Conservation (phyloP, 2,113 vertebrate species). For the Coregonus clupeaformis region DNA sequence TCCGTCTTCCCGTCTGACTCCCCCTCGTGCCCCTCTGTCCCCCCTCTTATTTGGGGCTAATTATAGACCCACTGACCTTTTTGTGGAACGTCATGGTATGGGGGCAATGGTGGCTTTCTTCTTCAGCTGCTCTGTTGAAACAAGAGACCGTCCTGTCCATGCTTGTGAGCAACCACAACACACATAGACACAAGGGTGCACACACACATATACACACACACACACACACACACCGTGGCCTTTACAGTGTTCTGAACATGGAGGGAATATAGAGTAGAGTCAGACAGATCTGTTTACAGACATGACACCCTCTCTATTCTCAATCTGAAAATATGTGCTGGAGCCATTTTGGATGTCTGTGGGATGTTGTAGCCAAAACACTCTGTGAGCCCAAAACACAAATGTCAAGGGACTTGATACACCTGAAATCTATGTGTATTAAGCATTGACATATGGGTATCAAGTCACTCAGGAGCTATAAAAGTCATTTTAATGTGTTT, state of each 20-base stretch:
- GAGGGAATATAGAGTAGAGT: not conserved
- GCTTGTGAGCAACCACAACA: too few species aligned
- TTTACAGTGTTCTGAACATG: constrained; percentile 43
- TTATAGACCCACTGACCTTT: constrained; percentile 75
- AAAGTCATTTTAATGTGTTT: not conserved
- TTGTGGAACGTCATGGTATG: constrained; percentile 60
- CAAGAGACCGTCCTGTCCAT: constrained; percentile 48
- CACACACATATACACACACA: constrained; percentile 3
- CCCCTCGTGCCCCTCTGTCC: constrained; percentile 21
- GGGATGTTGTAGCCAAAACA: too few species aligned
- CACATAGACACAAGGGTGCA: too few species aligned
- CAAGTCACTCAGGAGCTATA: not conserved
- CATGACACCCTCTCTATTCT: not conserved
- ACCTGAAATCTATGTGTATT: not conserved
- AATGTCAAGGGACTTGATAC: too few species aligned
- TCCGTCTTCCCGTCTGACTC: constrained; percentile 28
- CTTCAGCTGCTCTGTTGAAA: constrained; percentile 75
- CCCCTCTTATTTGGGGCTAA: constrained; percentile 62
- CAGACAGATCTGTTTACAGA: not conserved
- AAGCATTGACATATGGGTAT: not conserved
- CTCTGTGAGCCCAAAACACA: too few species aligned
- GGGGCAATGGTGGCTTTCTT: constrained; percentile 46
- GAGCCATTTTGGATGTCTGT: not conserved
- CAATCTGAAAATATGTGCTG: not conserved
- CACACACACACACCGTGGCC: constrained; percentile 48